These are phyloP conservation scores for Pipistrellus kuhlii DNA, from an alignment of 2,797 vertebrate species.

Conservation along the genomic window DNA sequence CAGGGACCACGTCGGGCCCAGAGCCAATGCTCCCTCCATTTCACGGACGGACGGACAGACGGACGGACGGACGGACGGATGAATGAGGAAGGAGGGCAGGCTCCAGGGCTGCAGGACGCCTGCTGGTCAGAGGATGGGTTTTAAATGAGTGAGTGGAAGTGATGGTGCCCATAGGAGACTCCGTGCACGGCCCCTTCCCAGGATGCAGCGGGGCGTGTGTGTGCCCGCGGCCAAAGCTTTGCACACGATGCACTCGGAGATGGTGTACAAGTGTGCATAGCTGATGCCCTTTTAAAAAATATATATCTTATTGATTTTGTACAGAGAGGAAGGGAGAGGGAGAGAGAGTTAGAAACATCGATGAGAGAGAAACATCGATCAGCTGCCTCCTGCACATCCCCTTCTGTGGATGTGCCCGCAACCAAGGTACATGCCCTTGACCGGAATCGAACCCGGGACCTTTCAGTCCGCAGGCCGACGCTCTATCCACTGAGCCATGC, in stretches of 20 bases:
- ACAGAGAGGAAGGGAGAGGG: too few species aligned
- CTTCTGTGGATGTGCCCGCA: too few species aligned
- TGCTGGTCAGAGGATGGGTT: not conserved
- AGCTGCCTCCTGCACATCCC: too few species aligned
- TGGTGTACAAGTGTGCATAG: not conserved
- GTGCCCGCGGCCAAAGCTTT: not conserved
- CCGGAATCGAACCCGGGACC: too few species aligned
- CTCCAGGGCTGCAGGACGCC: not conserved
- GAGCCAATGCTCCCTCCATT: not conserved
- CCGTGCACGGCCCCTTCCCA: not conserved
- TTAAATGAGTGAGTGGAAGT: not conserved
- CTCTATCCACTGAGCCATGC: too few species aligned
- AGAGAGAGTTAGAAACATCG: too few species aligned
- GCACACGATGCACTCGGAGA: not conserved
- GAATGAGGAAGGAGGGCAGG: not conserved
- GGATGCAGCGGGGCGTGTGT: not conserved
- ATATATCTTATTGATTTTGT: too few species aligned
- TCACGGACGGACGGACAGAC: not conserved
- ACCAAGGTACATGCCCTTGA: too few species aligned
- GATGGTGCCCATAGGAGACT: not conserved
- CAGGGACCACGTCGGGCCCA: too few species aligned
- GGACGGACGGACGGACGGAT: not conserved
- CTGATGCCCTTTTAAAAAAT: too few species aligned
- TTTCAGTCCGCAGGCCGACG: too few species aligned
- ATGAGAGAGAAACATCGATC: too few species aligned